Evolutionary conservation across 1,140 invertebrate genomes (phyloP), one percentile per base, ranked within the genome.

Genomic region (Drosophila athabasca): DNA sequence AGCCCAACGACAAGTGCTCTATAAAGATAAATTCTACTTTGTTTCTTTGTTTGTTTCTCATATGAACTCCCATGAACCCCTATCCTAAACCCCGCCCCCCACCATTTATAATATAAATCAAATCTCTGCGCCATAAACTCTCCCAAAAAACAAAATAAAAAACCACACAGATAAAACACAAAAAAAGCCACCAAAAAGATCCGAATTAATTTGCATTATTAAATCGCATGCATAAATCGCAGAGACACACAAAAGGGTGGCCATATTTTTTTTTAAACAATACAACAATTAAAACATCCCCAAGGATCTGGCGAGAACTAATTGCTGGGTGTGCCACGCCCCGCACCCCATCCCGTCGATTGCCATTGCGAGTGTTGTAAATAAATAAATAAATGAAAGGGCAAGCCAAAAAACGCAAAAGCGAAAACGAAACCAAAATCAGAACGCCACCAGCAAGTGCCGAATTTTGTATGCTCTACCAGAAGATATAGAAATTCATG

Each of bases 151-250:
- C 22, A 49, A 44, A 70, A 41, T 52, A 46, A 57, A 57, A 53
- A n/a, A 54, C 39, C 17, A 46, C 1, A 51, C 8, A 59, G 19
- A 39, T 11, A 48, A 11, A 19, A 31, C 15, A 24, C 61, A 48
- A 52, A 35, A 35, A 35, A 11, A 19, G 17, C 24, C 24, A 5
- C 24, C 24, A 26, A 26, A 26, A 11, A 9, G 31, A 11, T 4
- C 66, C 76, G 76, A 76, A 79, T 79, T 76, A 76, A 79, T 79
- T 79, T 79, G 76, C 73, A 79, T 79, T 79, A 76, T 79, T 79
- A 79, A 79, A 76, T 76, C 59, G 68, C 52, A 54, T 64, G 59
- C 45, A 79, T 72, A 76, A 79, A 76, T 76, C 72, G 58, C 29
- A 35, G 43, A 54, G 62, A 69, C 59, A 53, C 59, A 53, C 58